Evolutionary conservation across 2,113 vertebrate genomes (phyloP), one percentile per base, ranked within the genome.

Genomic region (Gracilinanus agilis): DNA sequence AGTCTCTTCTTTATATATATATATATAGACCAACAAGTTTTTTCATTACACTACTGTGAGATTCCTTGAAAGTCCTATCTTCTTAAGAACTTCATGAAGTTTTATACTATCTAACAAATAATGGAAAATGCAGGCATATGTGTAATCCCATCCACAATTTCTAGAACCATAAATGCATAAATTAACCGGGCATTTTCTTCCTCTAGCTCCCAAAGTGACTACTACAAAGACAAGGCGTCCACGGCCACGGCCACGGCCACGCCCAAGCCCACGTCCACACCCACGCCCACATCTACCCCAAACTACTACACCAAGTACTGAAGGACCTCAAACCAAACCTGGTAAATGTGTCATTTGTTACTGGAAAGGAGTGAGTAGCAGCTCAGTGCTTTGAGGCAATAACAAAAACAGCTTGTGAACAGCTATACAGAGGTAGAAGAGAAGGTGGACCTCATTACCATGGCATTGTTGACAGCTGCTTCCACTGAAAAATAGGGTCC

Each of bases 201-300:
- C 94, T 97, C 94, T 96, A 98, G 98, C 96, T 98, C 94, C 98
- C 90, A 98, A 96, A 94, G 97, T 95, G 97, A 40, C 98, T 88
- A 98, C 96, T 88, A 98, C 96, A 94, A 93, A 96, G 93, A 97
- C 95, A 90, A 95, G 23, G 2, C 97, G 9, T 88, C 93, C 96
- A 61, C 56, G 24, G 24, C 56, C 56, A 25, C 8, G 56, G 6
- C 56, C 55, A 23, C 19, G 21, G 3, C 55, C 55, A 19, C 19
- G 55, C 55, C 55, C 55, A 55, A 19, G 23, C 23, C 56, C 58
- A 67, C n/a, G 34, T 6, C 61, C 61, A 19, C 61, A 25, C n/a
- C 67, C 67, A 23, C 1, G 19, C n/a, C 19, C 67, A 40, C 6
- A 2, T 7, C 90, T 98, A 95, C 96, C 95, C 94, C 97, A 98